phyloP scores from a whole-genome alignment of 2,888 invertebrate genomes.

The Rhagonycha lutea region DNA sequence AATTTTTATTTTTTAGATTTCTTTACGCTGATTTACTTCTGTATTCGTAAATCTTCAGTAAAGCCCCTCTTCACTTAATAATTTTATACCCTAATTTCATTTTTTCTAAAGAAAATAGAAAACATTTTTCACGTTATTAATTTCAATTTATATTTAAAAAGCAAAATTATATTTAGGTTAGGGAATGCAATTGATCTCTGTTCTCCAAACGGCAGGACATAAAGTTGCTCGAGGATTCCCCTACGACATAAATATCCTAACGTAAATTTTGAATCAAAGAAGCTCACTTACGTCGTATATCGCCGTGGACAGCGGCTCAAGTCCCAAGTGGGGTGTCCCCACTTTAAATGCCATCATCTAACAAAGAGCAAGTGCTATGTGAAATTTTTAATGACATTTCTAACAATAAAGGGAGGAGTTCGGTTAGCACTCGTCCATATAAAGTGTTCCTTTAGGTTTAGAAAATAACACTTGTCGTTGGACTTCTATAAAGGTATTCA shows the following conservation, averaged over 20 bases:
- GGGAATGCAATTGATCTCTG: neutral
- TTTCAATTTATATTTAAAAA: neutral
- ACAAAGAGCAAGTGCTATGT: slow-evolving; percentile 47
- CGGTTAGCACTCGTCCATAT: slow-evolving; percentile 35
- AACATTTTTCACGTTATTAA: neutral
- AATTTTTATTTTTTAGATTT: neutral
- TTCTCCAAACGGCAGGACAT: neutral
- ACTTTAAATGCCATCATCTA: slow-evolving; percentile 44
- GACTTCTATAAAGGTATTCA: neutral
- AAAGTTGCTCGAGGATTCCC: slow-evolving; percentile 1
- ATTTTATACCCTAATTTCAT: neutral
- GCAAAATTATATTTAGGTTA: neutral
- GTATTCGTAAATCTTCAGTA: neutral
- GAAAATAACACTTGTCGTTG: slow-evolving; percentile 11
- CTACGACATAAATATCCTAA: slow-evolving; percentile 19
- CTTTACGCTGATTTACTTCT: neutral
- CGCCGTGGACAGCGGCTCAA: slow-evolving; percentile 33
- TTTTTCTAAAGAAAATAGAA: neutral
- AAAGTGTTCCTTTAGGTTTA: slow-evolving; percentile 15
- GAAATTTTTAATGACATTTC: slow-evolving; percentile 50
- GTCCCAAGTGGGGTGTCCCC: slow-evolving; percentile 37
- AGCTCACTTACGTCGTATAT: slow-evolving; percentile 31
- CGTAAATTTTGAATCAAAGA: slow-evolving; percentile 34
- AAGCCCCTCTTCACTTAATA: neutral
- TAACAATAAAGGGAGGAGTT: slow-evolving; percentile 43